Base-by-base conservation (phyloP, 2,113 vertebrate genomes). In the Microcebus jonahi region DNA sequence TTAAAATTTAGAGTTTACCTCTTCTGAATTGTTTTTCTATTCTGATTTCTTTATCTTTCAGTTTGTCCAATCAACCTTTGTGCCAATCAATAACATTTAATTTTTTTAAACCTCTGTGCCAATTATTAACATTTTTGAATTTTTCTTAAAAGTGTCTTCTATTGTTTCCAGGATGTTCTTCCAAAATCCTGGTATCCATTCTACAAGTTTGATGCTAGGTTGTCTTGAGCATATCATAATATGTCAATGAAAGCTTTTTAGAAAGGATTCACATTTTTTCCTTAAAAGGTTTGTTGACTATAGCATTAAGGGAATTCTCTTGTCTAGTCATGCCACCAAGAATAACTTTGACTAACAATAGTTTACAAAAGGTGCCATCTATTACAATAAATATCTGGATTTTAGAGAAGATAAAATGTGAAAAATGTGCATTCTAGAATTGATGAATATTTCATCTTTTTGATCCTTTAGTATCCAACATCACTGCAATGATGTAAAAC, bases 101-200 rank as follows among this genome's bases (percentile, higher is more conserved):
- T 29, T 94, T 94, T 95, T 68, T 25, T 76, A 89, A 89, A 94
- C 65, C 36, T 95, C 79, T 70, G 31, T 86, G 18, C 13, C 27
- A 90, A 73, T 55, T 6, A 65, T 77, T 25, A 95, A 90, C 27
- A 55, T n/a, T 88, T 81, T 50, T 34, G 18, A 73, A 15, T 45
- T 95, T 93, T 95, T 63, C 31, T 76, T 88, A 12, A 89, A 94
- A 92, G 31, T 25, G 3, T 82, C 2, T 2, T 67, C 42, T 79
- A 79, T 34, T 61, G 25, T 65, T 5, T 76, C 15, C 42, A 94
- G 71, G 8, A 59, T 81, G 70, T 84, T 94, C 45, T 53, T 87
- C 36, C 68, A 70, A 95, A 94, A 5, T 82, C 50, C 2, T 15
- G 27, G 6, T 29, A 39, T 73, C 42, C 36, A 57, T 91, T 59